A percentile compares a stretch with the other conserved stretches of the same genome.
Evolutionary conservation across 2,113 vertebrate species (phyloP).

Genomic region (Pagrus major): DNA sequence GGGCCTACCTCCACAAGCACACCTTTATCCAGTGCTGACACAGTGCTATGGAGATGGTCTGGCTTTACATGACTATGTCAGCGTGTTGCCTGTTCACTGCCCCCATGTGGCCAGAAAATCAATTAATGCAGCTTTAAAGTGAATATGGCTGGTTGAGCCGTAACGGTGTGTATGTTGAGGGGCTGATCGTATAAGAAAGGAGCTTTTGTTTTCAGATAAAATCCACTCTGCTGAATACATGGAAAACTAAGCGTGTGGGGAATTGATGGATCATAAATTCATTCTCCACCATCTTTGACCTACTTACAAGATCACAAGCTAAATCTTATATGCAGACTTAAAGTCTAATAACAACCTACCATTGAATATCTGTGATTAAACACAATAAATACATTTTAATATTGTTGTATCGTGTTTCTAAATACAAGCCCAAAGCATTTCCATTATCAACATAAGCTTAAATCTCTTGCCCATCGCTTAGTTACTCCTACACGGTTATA

Average conservation of each 20-base stretch:
- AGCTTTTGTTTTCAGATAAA: slow-evolving; percentile 4
- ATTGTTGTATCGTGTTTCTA: too few relatives aligned
- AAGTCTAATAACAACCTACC: slow-evolving; percentile 1
- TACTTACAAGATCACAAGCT: slow-evolving; percentile 17
- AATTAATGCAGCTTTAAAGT: not conserved
- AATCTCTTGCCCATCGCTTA: slow-evolving; percentile 36
- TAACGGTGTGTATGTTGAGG: not conserved
- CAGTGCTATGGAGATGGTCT: too few relatives aligned
- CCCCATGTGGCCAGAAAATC: not conserved
- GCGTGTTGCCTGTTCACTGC: not conserved
- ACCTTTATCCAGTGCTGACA: too few relatives aligned
- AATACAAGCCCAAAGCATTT: slow-evolving; percentile 30
- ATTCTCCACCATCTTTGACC: slow-evolving; percentile 20
- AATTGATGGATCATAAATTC: not conserved
- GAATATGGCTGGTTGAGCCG: not conserved
- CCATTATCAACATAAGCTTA: slow-evolving; percentile 39
- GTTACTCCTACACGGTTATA: slow-evolving; percentile 35
- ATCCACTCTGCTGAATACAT: not conserved
- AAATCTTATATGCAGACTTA: not conserved
- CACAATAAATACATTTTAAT: not conserved
- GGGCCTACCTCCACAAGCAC: too few relatives aligned
- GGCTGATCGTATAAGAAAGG: not conserved
- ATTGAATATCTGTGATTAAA: not conserved
- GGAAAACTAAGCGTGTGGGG: not conserved
- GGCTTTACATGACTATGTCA: too few relatives aligned